Evolutionary conservation across 2,113 vertebrate species (phyloP).

Genomic region (Rhinoderma darwinii): DNA sequence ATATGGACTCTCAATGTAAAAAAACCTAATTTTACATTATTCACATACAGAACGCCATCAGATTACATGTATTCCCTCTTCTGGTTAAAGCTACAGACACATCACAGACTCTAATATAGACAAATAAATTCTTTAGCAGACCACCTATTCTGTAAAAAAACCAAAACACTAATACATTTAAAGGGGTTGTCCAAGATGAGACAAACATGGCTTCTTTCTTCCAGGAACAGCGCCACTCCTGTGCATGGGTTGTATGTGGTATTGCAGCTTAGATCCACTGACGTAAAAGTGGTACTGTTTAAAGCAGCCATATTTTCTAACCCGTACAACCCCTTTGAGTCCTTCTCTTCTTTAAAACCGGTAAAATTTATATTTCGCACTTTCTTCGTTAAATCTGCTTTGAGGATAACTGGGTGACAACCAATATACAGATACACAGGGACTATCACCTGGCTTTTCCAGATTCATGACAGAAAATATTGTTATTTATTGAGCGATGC

Average conservation of each 20-base stretch:
- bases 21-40: background rate
- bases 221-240: background rate
- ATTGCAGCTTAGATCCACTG: background rate
- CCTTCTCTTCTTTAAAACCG: too few species aligned
- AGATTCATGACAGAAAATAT: too few species aligned
- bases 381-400: too few species aligned
- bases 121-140: background rate
- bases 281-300: background rate
- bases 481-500: too few species aligned
- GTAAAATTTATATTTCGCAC: too few species aligned
- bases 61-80: background rate
- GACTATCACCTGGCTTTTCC: too few species aligned
- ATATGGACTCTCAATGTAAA: background rate
- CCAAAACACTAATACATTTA: too few species aligned
- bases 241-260: background rate
- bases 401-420: too few species aligned
- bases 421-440: too few species aligned
- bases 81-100: background rate
- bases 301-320: background rate
- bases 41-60: background rate
- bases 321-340: background rate
- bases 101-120: background rate
- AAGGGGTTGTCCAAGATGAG: too few species aligned
- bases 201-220: background rate
- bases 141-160: too few species aligned